Conservation (phyloP, 2,113 vertebrate genomes). For the Tychaedon coryphoeus region DNA sequence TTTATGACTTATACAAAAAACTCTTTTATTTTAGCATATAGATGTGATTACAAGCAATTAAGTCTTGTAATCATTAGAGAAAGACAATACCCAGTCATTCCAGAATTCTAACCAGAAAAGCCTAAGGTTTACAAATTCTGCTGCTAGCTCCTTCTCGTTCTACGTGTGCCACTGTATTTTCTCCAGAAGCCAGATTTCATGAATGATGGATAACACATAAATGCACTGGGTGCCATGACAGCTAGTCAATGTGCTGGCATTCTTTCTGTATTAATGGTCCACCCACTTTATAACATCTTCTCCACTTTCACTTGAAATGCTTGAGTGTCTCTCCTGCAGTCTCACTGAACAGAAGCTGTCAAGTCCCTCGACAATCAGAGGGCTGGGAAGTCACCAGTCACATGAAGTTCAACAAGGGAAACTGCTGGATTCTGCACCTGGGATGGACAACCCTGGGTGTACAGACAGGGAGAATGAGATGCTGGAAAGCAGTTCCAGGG, state of each 20-base stretch:
- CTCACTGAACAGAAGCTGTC: background rate
- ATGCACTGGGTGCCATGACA: background rate
- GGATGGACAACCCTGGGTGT: background rate
- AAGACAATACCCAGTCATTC: background rate
- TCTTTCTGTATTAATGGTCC: background rate
- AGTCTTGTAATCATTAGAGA: background rate
- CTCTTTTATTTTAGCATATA: background rate
- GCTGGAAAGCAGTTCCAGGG: accelerated
- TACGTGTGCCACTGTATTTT: background rate
- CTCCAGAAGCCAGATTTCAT: background rate
- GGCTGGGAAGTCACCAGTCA: background rate
- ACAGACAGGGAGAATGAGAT: accelerated
- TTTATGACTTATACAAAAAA: background rate
- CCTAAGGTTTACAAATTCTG: background rate
- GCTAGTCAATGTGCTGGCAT: background rate
- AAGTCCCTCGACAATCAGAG: accelerated
- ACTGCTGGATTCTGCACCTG: background rate
- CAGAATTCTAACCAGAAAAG: background rate
- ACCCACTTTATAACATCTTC: background rate
- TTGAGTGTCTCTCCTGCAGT: background rate
- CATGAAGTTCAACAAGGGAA: background rate
- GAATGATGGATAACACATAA: background rate
- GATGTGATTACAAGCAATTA: background rate
- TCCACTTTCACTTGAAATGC: background rate
- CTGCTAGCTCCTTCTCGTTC: background rate